Conservation (phyloP, 1,140 invertebrate genomes). For the Trichonephila inaurata region DNA sequence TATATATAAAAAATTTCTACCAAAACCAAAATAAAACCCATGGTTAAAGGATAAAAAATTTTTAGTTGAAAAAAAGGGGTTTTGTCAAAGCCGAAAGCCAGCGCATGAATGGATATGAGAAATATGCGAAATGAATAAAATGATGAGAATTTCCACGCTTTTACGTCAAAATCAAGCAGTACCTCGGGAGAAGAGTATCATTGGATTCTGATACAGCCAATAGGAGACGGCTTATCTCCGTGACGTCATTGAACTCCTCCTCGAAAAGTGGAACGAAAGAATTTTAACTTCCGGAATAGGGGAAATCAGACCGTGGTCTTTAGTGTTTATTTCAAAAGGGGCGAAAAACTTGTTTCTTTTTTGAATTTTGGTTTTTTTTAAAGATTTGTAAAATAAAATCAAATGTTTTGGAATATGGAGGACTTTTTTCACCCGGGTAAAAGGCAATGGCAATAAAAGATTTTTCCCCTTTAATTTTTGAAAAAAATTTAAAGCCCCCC, state of each 20-base stretch:
- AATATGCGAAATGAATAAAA: constrained; percentile 45
- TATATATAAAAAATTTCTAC: no score
- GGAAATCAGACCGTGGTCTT: constrained; percentile 1
- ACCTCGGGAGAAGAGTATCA: constrained; percentile 43
- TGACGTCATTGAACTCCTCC: constrained; percentile 66
- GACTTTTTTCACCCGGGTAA: neutral
- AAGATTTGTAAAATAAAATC: neutral
- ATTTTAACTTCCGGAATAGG: constrained; percentile 38
- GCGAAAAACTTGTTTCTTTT: constrained; percentile 5
- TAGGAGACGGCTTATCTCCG: neutral
- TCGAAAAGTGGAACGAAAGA: constrained; percentile 26
- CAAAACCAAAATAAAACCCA: no score
- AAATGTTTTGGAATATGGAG: neutral
- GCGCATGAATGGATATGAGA: neutral
- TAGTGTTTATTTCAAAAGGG: constrained; percentile 27
- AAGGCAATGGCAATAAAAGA: neutral
- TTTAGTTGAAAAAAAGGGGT: no score
- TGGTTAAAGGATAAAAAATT: no score
- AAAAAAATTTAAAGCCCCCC: constrained; percentile 71
- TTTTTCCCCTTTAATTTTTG: constrained; percentile 17
- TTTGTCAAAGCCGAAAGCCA: no score
- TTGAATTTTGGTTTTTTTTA: neutral
- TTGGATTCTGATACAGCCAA: constrained; percentile 65
- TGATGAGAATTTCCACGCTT: constrained; percentile 37
- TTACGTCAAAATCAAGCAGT: constrained; percentile 40